These are phyloP conservation scores for Electrophaes corylata DNA, from an alignment of 2,888 invertebrate genomes.

Conservation along the genomic window DNA sequence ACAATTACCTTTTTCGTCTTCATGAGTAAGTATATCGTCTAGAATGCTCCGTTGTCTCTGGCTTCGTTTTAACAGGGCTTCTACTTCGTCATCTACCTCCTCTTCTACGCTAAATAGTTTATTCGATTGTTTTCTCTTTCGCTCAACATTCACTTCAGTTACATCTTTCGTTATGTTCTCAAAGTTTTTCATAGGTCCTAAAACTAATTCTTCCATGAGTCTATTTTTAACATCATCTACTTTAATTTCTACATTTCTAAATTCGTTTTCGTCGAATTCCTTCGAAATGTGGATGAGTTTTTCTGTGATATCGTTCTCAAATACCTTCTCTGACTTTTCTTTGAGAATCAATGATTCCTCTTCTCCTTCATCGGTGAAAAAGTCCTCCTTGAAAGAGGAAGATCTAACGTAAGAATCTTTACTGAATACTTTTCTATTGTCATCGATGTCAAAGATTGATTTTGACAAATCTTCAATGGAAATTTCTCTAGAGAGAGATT, in stretches of 20 bases:
- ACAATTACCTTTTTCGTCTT: slow-evolving; percentile 84
- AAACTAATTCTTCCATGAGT: slow-evolving; percentile 73
- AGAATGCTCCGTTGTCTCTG: slow-evolving; percentile 88
- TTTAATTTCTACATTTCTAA: slow-evolving; percentile 60
- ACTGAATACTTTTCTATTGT: slow-evolving; percentile 76
- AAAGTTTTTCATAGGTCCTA: slow-evolving; percentile 61
- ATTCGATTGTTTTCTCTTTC: slow-evolving; percentile 58
- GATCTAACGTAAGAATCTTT: slow-evolving; percentile 77
- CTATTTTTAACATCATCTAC: slow-evolving; percentile 72
- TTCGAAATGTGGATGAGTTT: slow-evolving; percentile 75
- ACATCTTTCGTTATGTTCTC: slow-evolving; percentile 74
- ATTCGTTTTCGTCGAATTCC: slow-evolving; percentile 73
- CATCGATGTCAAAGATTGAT: slow-evolving; percentile 79
- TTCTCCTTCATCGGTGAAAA: slow-evolving; percentile 68
- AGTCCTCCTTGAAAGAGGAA: slow-evolving; percentile 80
- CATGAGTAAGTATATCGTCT: slow-evolving; percentile 87
- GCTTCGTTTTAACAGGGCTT: slow-evolving; percentile 86
- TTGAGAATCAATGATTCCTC: slow-evolving; percentile 71
- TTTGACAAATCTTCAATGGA: slow-evolving; percentile 84
- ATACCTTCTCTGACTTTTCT: slow-evolving; percentile 73
- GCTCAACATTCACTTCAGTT: slow-evolving; percentile 69
- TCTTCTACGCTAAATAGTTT: slow-evolving; percentile 73
- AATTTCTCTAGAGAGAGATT: slow-evolving; percentile 82
- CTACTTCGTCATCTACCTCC: slow-evolving; percentile 85
- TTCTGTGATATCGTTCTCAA: slow-evolving; percentile 78